Evolutionary conservation across 2,888 invertebrate genomes (phyloP), one percentile per base, ranked within the genome.

Genomic region (Diaphora mendica): DNA sequence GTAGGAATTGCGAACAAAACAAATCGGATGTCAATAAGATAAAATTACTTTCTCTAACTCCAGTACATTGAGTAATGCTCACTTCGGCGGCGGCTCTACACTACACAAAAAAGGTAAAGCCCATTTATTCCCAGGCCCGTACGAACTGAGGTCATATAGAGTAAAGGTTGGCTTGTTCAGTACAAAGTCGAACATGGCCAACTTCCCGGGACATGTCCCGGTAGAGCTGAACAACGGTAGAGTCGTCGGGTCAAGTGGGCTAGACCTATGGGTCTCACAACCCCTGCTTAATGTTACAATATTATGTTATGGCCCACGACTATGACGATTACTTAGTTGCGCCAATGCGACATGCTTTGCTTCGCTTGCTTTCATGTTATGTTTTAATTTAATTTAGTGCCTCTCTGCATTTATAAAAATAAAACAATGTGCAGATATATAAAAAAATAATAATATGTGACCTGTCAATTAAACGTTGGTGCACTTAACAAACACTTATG

Each of bases 271-370:
- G 70, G 70, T 48, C 23, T 30, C 23, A 64, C 64, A 42, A n/a
- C 35, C 35, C 23, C 33, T 55, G 74, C 35, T 64, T 11, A 68
- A 74, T 71, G 74, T 71, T 74, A 76, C 83, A 77, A 78, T 75
- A 20, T 48, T 11, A 76, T 80, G 78, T 83, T 82, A 80, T 72
- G 62, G 67, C 66, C 69, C 64, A 51, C 74, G 72, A 79, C 82
- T 84, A 82, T 68, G 44, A 73, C 72, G 74, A 83, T 77, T 74
- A 76, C 78, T 74, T 75, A 26, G 33, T 68, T 74, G 70, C 79
- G 55, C 72, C 77, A 77, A 76, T 75, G 73, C 71, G 72, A 71
- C 69, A 64, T n/a, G n/a, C n/a, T n/a, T n/a, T n/a, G 48, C 33
- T 39, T 68, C 55, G 75, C 68, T 3, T 39, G 26, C 3, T 30